These are phyloP conservation scores for Benthosema pterotum DNA, from an alignment of 2,797 vertebrate genomes.

Conservation along the genomic window DNA sequence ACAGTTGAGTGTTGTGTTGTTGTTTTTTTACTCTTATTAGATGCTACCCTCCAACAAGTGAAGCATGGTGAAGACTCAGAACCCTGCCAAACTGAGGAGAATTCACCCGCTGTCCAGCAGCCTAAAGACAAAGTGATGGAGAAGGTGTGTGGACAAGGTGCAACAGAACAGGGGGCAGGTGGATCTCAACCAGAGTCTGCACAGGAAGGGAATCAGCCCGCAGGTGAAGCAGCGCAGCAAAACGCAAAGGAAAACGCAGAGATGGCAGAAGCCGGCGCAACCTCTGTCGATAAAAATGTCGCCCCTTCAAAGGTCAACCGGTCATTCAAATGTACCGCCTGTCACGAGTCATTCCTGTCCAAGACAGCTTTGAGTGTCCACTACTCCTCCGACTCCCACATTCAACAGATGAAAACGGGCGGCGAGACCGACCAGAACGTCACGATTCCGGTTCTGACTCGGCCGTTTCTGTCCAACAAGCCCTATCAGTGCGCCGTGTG, in stretches of 20 bases:
- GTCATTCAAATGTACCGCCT: constrained; percentile 89
- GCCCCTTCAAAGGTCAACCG: constrained; percentile 70
- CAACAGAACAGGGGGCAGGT: constrained; percentile 63
- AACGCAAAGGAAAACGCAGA: constrained; percentile 66
- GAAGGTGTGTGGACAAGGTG: constrained; percentile 50
- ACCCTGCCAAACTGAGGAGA: constrained; percentile 61
- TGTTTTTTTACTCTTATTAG: constrained; percentile 52
- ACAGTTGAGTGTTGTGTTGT: constrained; percentile 4
- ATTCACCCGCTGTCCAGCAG: constrained; percentile 58
- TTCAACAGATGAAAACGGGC: constrained; percentile 89
- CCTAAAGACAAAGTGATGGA: constrained; percentile 68
- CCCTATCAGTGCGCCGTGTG: constrained; percentile 92
- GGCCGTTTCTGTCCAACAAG: constrained; percentile 84
- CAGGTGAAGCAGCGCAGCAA: constrained; percentile 59
- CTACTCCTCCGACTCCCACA: constrained; percentile 90
- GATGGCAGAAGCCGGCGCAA: constrained; percentile 60
- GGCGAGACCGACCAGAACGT: constrained; percentile 59
- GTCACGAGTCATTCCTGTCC: constrained; percentile 88
- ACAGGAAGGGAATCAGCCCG: constrained; percentile 64
- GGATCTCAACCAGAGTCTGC: constrained; percentile 59
- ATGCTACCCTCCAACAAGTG: constrained; percentile 63
- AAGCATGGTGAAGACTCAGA: constrained; percentile 67
- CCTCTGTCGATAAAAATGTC: constrained; percentile 65
- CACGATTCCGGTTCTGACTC: constrained; percentile 58
- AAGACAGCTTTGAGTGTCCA: constrained; percentile 90